Conservation (phyloP, 2,797 vertebrate species). For the Jordanella pulchra region DNA sequence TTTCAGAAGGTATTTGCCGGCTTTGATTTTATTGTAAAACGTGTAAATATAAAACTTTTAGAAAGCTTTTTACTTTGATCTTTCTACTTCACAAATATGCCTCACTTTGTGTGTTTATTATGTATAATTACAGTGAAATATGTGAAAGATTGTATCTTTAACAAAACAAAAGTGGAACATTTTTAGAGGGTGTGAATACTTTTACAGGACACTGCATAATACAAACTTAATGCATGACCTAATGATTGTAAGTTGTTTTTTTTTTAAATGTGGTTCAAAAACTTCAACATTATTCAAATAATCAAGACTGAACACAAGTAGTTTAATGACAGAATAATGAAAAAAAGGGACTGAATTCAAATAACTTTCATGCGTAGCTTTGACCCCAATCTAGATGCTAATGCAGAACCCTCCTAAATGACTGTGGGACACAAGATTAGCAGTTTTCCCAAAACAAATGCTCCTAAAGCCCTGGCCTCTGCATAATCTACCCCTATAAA, state of each 20-base stretch:
- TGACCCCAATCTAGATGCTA: neutral
- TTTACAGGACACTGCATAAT: neutral
- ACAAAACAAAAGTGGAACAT: neutral
- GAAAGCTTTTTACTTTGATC: neutral
- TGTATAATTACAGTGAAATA: neutral
- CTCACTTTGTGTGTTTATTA: neutral
- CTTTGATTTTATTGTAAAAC: neutral
- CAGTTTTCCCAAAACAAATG: conserved; percentile 43
- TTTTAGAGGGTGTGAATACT: neutral
- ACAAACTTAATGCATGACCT: neutral
- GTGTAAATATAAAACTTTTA: neutral
- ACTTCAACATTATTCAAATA: neutral
- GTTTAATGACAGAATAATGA: neutral
- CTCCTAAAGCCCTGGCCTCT: conserved; percentile 43
- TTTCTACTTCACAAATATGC: neutral
- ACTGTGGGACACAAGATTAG: conserved; percentile 33
- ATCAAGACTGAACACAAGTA: neutral
- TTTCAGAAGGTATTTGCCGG: neutral
- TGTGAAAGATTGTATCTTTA: neutral
- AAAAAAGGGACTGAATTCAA: neutral
- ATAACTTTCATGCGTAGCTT: neutral
- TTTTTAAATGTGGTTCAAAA: neutral
- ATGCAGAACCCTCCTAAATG: conserved; percentile 18
- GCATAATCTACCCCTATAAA: conserved; percentile 59
- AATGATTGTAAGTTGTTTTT: neutral